These are phyloP conservation scores for Coremacera marginata DNA, from an alignment of 2,888 invertebrate genomes.

Conservation along the genomic window DNA sequence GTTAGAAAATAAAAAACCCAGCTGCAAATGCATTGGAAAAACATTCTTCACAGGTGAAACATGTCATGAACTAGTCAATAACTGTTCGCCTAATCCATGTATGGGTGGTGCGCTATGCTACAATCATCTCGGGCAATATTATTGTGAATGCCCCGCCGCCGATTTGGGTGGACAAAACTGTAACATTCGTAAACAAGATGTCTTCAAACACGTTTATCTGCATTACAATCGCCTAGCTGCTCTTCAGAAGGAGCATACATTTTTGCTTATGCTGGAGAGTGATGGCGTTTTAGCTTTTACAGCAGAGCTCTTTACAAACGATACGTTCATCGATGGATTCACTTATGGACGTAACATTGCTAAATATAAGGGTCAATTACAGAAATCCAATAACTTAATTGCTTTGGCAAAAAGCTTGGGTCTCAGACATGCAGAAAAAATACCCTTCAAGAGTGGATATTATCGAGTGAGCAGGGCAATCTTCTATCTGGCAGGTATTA, in stretches of 20 bases:
- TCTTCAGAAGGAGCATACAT: conserved; percentile 41
- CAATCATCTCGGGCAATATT: conserved; percentile 46
- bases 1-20: background rate
- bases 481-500: conserved; percentile 47
- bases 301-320: conserved; percentile 45
- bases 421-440: conserved; percentile 44
- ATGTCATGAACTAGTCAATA: conserved; percentile 44
- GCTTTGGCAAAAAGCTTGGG: conserved; percentile 31
- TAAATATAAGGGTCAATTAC: background rate
- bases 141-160: conserved; percentile 42
- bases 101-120: conserved; percentile 49
- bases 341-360: background rate
- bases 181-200: conserved; percentile 22
- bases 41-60: conserved; percentile 46
- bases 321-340: conserved; percentile 49
- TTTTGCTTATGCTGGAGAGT: conserved; percentile 43
- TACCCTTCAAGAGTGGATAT: conserved; percentile 50
- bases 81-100: conserved; percentile 49
- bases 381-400: conserved; percentile 40
- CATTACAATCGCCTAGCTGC: conserved; percentile 51
- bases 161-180: conserved; percentile 48
- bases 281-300: conserved; percentile 41
- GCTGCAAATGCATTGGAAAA: conserved; percentile 48
- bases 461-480: conserved; percentile 44
- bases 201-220: conserved; percentile 45